Conservation (phyloP, 64 coral and sea anemone genomes). For the Pocillopora damicornis region DNA sequence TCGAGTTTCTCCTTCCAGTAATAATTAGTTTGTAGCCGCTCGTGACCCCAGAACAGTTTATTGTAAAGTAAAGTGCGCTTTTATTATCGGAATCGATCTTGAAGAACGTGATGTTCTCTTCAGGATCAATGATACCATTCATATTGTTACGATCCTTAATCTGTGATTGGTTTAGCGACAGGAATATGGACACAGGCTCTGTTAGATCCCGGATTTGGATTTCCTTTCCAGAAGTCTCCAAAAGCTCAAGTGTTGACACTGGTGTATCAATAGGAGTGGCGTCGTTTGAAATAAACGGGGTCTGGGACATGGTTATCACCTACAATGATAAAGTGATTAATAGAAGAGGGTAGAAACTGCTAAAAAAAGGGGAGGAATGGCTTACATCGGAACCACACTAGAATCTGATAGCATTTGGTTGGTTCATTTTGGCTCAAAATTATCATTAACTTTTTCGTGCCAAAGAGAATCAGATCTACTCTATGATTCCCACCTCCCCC, state of each 20-base stretch:
- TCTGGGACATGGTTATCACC: slow-evolving; percentile 48
- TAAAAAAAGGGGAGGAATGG: no score
- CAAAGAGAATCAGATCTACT: no score
- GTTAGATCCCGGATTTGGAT: slow-evolving; percentile 43
- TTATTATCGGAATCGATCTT: background rate
- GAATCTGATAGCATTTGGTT: no score
- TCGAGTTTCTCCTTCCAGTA: slow-evolving; percentile 3
- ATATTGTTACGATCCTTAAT: slow-evolving; percentile 13
- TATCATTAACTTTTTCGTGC: no score
- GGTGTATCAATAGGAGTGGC: background rate
- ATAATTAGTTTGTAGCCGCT: background rate
- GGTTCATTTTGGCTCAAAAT: no score
- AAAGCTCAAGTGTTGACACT: slow-evolving; percentile 49
- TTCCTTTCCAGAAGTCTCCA: slow-evolving; percentile 28
- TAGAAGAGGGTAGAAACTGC: background rate
- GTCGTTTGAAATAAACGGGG: slow-evolving; percentile 38
- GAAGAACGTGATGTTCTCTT: slow-evolving; percentile 15
- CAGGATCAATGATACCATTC: background rate
- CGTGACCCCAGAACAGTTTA: slow-evolving; percentile 1
- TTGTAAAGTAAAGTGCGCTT: background rate
- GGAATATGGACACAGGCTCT: slow-evolving; percentile 44
- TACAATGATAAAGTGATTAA: background rate
- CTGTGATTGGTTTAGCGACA: slow-evolving; percentile 22
- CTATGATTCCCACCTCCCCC: no score
- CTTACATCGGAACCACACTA: no score